phyloP scores from a whole-genome alignment of 2,888 invertebrate genomes.

The Polyploca ridens region DNA sequence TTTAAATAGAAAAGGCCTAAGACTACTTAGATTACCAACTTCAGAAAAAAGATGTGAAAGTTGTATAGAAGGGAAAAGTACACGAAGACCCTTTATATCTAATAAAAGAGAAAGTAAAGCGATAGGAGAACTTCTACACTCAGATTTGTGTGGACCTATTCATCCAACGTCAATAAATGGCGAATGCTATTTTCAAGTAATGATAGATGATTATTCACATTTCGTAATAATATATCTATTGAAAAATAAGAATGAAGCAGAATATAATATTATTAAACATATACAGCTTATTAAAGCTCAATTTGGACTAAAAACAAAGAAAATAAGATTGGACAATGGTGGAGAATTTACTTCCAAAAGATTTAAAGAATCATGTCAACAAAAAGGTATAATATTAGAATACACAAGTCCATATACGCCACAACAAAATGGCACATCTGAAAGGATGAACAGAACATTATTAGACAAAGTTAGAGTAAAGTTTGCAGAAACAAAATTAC shows the following conservation, averaged over 20 bases:
- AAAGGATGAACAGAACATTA: constrained; percentile 6
- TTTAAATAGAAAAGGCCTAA: constrained; percentile 8
- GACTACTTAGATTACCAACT: background rate
- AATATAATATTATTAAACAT: background rate
- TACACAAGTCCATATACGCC: background rate
- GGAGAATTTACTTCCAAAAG: background rate
- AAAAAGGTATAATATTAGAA: background rate
- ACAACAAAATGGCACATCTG: background rate
- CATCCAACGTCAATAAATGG: background rate
- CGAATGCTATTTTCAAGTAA: too few species aligned
- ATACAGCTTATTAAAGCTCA: background rate
- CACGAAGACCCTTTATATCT: background rate
- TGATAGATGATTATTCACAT: too few species aligned
- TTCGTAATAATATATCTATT: too few species aligned
- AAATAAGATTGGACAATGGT: background rate
- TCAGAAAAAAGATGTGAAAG: background rate
- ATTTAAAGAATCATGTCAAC: background rate
- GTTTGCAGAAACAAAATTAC: background rate
- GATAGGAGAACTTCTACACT: background rate
- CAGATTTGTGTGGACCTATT: background rate
- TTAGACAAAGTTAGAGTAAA: background rate
- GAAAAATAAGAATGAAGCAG: background rate
- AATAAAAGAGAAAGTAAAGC: background rate
- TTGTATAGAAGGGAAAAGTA: background rate
- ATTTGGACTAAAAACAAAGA: background rate